phyloP scores from a whole-genome alignment of 2,888 invertebrate genomes.

The Papilio protenor region DNA sequence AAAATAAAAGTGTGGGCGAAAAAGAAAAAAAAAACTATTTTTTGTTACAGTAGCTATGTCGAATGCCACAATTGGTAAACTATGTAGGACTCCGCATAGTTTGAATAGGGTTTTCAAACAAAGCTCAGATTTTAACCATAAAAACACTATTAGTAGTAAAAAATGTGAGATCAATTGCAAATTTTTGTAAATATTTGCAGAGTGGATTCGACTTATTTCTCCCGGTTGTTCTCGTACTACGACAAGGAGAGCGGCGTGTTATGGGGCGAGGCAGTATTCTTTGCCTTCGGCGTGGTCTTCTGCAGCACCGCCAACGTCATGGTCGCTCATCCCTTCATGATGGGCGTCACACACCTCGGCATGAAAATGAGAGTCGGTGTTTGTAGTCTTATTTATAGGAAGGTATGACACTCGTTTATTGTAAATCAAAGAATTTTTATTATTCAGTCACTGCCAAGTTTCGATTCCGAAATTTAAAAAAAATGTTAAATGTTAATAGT shows the following conservation, averaged over 20 bases:
- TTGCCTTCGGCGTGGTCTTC: conserved; percentile 86
- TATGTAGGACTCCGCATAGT: no score
- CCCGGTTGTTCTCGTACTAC: conserved; percentile 86
- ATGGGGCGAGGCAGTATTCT: conserved; percentile 86
- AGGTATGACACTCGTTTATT: conserved; percentile 79
- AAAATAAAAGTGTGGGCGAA: neutral
- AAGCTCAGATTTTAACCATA: no score
- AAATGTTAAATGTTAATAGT: neutral
- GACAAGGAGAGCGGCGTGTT: conserved; percentile 76
- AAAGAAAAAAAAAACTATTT: neutral
- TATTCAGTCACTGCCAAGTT: no score
- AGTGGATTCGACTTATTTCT: conserved; percentile 83
- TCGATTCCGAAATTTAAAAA: no score
- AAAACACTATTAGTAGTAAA: no score
- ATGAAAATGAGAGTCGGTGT: conserved; percentile 92
- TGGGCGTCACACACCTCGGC: conserved; percentile 90
- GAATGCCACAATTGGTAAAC: no score
- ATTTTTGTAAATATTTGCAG: conserved; percentile 61
- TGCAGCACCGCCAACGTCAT: conserved; percentile 86
- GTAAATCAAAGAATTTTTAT: neutral
- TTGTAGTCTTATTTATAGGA: conserved; percentile 93
- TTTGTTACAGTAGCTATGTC: no score
- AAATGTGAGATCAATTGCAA: no score
- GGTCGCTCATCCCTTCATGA: conserved; percentile 88
- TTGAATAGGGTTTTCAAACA: no score